Conservation (phyloP, 2,797 vertebrate genomes). For the Acropternis orthonyx region DNA sequence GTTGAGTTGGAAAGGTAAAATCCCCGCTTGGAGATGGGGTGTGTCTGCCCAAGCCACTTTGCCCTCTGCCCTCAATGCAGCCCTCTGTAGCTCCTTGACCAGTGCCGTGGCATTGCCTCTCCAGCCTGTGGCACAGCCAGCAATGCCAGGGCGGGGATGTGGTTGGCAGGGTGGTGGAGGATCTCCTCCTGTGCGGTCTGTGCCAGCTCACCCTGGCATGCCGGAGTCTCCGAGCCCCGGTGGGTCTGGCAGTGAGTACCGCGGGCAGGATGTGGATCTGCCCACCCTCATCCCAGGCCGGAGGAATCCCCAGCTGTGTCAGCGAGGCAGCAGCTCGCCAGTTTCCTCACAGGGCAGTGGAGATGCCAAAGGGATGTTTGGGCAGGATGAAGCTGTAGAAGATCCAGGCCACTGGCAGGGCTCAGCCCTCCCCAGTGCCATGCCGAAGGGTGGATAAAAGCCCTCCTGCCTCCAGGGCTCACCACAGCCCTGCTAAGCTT, state of each 20-base stretch:
- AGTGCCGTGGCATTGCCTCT: accelerated
- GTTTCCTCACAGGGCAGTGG: neutral
- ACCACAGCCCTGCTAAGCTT: neutral
- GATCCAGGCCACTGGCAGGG: neutral
- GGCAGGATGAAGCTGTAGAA: neutral
- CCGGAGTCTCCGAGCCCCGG: accelerated
- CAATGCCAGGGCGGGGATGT: neutral
- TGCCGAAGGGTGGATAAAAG: neutral
- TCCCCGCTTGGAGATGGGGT: neutral
- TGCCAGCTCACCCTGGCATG: neutral
- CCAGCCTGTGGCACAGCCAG: neutral
- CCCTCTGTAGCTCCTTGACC: neutral
- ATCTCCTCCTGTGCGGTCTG: accelerated
- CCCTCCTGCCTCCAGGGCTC: neutral
- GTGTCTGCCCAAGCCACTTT: neutral
- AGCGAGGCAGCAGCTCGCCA: neutral
- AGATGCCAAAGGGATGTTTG: neutral
- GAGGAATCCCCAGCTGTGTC: neutral
- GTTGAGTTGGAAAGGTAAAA: neutral
- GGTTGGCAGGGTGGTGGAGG: neutral
- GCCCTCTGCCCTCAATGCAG: neutral
- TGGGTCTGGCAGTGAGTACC: neutral
- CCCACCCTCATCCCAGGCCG: neutral
- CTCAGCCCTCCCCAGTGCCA: neutral
- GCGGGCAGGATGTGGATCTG: neutral